These are phyloP conservation scores for Siderastrea radians DNA, from an alignment of 92 coral and sea anemone species.

Conservation along the genomic window DNA sequence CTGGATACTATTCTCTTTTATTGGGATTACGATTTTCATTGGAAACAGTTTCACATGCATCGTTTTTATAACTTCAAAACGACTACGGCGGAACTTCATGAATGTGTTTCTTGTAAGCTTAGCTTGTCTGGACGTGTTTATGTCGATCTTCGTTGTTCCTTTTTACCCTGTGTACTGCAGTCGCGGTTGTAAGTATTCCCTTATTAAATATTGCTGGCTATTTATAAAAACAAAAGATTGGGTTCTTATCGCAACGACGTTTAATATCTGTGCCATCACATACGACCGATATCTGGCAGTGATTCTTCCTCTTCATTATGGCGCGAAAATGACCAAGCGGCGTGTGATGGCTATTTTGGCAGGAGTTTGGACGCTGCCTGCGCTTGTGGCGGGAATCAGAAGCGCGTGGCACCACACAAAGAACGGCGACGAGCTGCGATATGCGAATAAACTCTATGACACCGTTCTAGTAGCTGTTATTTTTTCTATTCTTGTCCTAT, in stretches of 20 bases:
- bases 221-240: constrained; percentile 61
- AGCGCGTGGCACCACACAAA: constrained; percentile 31
- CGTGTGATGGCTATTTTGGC: constrained; percentile 55
- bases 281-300: constrained; percentile 81
- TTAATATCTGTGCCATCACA: constrained; percentile 75
- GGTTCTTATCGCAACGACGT: constrained; percentile 56
- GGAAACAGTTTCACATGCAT: constrained; percentile 74
- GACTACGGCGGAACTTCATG: constrained; percentile 66
- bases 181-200: constrained; percentile 62
- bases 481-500: constrained; percentile 22
- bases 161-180: constrained; percentile 73
- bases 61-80: constrained; percentile 64
- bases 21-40: constrained; percentile 48
- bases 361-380: constrained; percentile 72
- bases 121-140: constrained; percentile 62
- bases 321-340: constrained; percentile 65
- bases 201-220: constrained; percentile 62
- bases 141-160: constrained; percentile 68
- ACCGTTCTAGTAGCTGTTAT: constrained; percentile 15
- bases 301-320: constrained; percentile 73
- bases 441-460: constrained; percentile 37
- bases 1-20: constrained; percentile 51
- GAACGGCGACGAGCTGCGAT: constrained; percentile 34
- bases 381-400: constrained; percentile 35
- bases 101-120: constrained; percentile 77